Evolutionary conservation across 2,113 vertebrate genomes (phyloP).

Genomic region (Brevimyrus niger): DNA sequence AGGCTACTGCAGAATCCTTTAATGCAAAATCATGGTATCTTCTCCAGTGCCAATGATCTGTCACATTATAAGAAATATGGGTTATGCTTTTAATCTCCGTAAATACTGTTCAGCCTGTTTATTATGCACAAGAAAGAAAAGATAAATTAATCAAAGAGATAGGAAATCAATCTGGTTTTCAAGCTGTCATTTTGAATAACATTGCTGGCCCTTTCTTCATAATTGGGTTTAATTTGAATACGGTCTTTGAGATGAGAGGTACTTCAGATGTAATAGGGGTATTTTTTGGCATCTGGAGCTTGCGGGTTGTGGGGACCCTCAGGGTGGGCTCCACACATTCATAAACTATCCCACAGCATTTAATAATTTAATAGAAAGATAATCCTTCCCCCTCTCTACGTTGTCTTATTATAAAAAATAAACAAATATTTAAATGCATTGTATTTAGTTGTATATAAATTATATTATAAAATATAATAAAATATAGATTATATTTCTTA

Average conservation of each 20-base stretch:
- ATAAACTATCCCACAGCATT: not conserved
- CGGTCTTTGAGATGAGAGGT: slow-evolving; percentile 24
- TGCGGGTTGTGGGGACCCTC: slow-evolving; percentile 31
- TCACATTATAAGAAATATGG: slow-evolving; percentile 58
- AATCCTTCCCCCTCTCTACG: not conserved
- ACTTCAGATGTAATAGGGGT: slow-evolving; percentile 33
- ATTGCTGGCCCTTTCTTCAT: slow-evolving; percentile 35
- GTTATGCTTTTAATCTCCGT: slow-evolving; percentile 56
- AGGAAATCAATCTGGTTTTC: slow-evolving; percentile 57
- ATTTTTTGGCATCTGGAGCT: slow-evolving; percentile 24
- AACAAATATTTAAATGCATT: not conserved
- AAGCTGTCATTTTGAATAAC: slow-evolving; percentile 56
- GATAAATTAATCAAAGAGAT: slow-evolving; percentile 63
- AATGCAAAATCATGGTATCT: slow-evolving; percentile 48
- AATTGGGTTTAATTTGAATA: slow-evolving; percentile 29
- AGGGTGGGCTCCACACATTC: not conserved
- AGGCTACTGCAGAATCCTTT: not conserved
- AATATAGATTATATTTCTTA: too few species aligned
- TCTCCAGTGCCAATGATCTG: slow-evolving; percentile 56
- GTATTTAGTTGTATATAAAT: too few species aligned
- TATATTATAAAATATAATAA: too few species aligned
- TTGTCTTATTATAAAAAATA: not conserved
- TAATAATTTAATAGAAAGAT: not conserved
- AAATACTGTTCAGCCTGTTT: slow-evolving; percentile 56
- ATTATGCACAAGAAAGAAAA: slow-evolving; percentile 50